Evolutionary conservation across 2,113 vertebrate species (phyloP), one percentile per base, ranked within the genome.

Genomic region (Puffinus mauretanicus): DNA sequence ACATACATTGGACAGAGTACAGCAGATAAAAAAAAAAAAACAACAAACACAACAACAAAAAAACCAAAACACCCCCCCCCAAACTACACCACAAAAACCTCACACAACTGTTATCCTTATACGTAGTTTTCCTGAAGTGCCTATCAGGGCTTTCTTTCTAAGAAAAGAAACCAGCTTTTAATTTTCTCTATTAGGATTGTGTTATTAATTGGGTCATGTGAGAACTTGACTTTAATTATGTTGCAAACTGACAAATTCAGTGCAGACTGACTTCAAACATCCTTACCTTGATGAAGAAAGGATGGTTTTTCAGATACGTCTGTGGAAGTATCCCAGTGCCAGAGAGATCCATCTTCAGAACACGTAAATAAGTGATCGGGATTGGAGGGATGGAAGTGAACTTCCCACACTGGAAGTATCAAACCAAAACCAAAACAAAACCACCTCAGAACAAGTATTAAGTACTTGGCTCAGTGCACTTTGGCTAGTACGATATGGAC

Each of bases 291-390:
- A 82, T 98, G 98, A 95, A 99, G 98, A 90, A 99, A 99, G 21
- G 99, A 99, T 4, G 99, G 98, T 73, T 98, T 98, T 62, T 99
- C 99, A 92, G 98, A 98, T 21, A 93, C 11, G 0, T 97, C 98
- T 82, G 98, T 92, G 20, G 99, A 98, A n/a, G 98, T 98, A 96
- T 99, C 99, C 99, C 99, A 99, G 38, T 99, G 99, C 97, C 99
- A 99, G 78, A 99, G 97, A 47, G 99, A 99, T 27, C 99, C 99
- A 73, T 99, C 99, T 96, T 99, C 99, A 78, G 99, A 99, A 96
- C 99, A 99, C 0, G 99, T 99, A 96, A 99, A 99, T 83, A 99
- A 97, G 91, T 99, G 99, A 94, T 99, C 99, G 6, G 99, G 99
- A 83, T 99, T 99, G 51, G 99, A 99, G 1, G 99, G 99, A 94